Conservation (phyloP, 2,113 vertebrate species). For the Pelvicachromis taeniatus region DNA sequence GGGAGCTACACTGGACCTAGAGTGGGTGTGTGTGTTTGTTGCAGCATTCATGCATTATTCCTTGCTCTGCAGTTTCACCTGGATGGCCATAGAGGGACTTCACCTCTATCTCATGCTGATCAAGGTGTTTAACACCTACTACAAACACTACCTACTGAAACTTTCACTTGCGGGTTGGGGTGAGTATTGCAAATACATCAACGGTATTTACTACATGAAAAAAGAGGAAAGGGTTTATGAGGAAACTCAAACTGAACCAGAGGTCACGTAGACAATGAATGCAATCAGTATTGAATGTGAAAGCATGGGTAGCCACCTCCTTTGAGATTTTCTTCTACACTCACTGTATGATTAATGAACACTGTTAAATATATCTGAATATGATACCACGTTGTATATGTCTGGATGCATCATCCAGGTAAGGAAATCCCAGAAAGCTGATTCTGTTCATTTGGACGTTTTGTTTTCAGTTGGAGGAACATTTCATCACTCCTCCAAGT, state of each 20-base stretch:
- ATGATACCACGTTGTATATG: not conserved
- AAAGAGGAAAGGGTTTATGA: not conserved
- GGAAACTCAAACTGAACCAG: not conserved
- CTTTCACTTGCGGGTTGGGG: conserved; percentile 69
- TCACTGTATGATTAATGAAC: not conserved
- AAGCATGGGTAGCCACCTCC: rapidly evolving
- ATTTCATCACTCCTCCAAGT: no score
- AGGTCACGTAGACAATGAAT: not conserved
- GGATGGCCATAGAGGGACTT: conserved; percentile 72
- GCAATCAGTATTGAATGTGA: not conserved
- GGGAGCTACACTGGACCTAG: conserved; percentile 10
- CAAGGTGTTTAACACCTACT: conserved; percentile 66
- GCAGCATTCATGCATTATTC: conserved; percentile 63
- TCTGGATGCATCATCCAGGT: no score
- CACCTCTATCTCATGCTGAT: conserved; percentile 55
- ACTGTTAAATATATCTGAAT: not conserved
- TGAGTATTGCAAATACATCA: conserved; percentile 29
- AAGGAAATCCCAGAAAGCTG: no score
- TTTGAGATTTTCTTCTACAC: not conserved
- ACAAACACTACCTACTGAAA: conserved; percentile 63
- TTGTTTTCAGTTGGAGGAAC: no score
- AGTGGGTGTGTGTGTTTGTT: conserved; percentile 51
- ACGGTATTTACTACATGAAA: not conserved
- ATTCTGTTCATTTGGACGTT: no score
- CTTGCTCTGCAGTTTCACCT: conserved; percentile 68